Evolutionary conservation across 2,113 vertebrate species (phyloP).

Genomic region (Menidia beryllina): DNA sequence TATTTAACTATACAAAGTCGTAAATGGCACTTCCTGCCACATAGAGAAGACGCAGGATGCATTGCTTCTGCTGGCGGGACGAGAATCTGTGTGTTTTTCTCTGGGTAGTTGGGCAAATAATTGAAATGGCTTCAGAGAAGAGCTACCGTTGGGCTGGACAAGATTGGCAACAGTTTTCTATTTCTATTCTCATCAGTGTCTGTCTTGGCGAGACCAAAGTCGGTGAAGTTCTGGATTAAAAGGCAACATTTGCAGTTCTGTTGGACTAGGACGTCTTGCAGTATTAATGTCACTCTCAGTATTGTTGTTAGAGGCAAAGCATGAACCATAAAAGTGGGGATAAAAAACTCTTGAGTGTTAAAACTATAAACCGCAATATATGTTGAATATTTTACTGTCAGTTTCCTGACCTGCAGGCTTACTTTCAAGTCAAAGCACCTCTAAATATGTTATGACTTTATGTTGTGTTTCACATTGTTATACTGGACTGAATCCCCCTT

Average conservation of each 20-base stretch:
- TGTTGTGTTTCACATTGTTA: constrained; percentile 40
- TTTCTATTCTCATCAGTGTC: constrained; percentile 72
- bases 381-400: constrained; percentile 73
- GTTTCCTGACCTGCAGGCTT: constrained; percentile 60
- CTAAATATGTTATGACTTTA: constrained; percentile 54
- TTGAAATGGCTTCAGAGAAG: constrained; percentile 58
- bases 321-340: constrained; percentile 56
- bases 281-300: constrained; percentile 76
- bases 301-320: constrained; percentile 66
- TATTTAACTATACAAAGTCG: constrained; percentile 6
- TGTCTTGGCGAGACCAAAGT: constrained; percentile 69
- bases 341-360: constrained; percentile 61
- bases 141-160: constrained; percentile 62
- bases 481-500: constrained; percentile 10
- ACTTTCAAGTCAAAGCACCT: constrained; percentile 59
- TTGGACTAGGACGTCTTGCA: constrained; percentile 62
- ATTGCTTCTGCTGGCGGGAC: constrained; percentile 33
- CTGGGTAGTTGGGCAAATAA: constrained; percentile 61
- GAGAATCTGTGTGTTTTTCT: constrained; percentile 46
- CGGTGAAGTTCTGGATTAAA: constrained; percentile 68
- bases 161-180: constrained; percentile 74
- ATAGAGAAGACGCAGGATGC: constrained; percentile 17
- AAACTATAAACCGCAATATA: constrained; percentile 57
- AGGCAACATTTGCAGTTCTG: constrained; percentile 77
- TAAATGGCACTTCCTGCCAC: constrained; percentile 46